phyloP scores from a whole-genome alignment of 2,888 invertebrate species.

The Beris morrisii region DNA sequence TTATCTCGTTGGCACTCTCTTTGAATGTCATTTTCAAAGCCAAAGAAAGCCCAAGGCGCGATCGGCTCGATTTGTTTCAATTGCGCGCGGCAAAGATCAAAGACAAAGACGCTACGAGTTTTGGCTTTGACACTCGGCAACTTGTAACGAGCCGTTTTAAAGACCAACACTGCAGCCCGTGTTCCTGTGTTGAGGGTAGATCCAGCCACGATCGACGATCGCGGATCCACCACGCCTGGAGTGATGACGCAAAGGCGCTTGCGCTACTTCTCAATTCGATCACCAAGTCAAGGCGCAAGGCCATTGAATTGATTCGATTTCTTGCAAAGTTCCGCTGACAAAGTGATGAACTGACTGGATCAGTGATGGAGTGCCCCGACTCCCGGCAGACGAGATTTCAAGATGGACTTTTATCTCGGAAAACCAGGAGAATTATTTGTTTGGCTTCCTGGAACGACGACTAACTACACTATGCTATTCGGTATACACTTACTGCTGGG shows the following conservation, averaged over 20 bases:
- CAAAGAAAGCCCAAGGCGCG: slow-evolving; percentile 3
- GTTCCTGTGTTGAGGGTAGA: background rate
- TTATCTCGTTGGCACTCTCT: slow-evolving; percentile 38
- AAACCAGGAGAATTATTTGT: slow-evolving; percentile 31
- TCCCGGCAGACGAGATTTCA: background rate
- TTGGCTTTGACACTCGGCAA: slow-evolving; percentile 19
- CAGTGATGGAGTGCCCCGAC: background rate
- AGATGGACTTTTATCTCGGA: slow-evolving; percentile 11
- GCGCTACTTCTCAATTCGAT: slow-evolving; percentile 1
- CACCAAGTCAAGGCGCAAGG: no score
- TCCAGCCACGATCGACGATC: slow-evolving; percentile 5
- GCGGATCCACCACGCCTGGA: slow-evolving; percentile 12
- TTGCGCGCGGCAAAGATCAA: slow-evolving; percentile 23
- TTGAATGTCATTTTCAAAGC: slow-evolving; percentile 35
- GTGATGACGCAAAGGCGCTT: slow-evolving; percentile 17
- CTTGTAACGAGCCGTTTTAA: slow-evolving; percentile 12
- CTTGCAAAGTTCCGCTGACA: background rate
- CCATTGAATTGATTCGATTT: no score
- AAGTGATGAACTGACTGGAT: slow-evolving; percentile 6
- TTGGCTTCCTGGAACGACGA: slow-evolving; percentile 36
- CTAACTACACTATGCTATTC: background rate
- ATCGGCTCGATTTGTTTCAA: slow-evolving; percentile 3
- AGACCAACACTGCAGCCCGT: background rate
- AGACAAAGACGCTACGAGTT: slow-evolving; percentile 5
- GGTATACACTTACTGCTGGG: slow-evolving; percentile 24